Conservation (phyloP, 1,140 invertebrate genomes). For the Steinernema khuongi region DNA sequence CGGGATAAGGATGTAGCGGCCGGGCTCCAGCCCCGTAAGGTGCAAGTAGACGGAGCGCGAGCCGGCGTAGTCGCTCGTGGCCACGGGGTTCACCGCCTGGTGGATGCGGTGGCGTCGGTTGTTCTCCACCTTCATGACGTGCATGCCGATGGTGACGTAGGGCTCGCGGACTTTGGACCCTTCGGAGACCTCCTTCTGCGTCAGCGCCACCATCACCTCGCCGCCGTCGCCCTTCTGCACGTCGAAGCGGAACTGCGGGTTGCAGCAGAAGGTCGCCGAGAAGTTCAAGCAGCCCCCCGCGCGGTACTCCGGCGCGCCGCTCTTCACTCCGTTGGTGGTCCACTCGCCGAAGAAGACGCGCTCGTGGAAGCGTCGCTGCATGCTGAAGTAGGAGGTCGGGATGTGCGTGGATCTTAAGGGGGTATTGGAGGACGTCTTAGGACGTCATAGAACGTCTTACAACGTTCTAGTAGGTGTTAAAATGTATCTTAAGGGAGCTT, state of each 20-base stretch:
- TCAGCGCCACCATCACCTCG: constrained; percentile 54
- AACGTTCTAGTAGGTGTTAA: constrained; percentile 10
- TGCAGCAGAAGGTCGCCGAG: constrained; percentile 52
- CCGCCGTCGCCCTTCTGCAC: constrained; percentile 26
- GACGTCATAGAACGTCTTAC: not conserved
- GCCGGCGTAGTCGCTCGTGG: constrained; percentile 47
- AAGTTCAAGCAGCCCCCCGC: constrained; percentile 55
- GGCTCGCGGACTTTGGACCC: constrained; percentile 37
- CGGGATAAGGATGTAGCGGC: constrained; percentile 50
- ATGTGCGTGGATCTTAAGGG: not conserved
- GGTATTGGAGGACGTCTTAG: constrained; percentile 14
- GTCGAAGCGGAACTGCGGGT: constrained; percentile 51
- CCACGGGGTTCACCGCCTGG: constrained; percentile 48
- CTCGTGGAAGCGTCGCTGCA: constrained; percentile 16
- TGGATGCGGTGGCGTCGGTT: constrained; percentile 52
- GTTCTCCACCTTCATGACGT: constrained; percentile 54
- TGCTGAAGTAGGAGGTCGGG: constrained; percentile 29
- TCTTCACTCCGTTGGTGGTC: constrained; percentile 55
- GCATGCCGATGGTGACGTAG: constrained; percentile 56
- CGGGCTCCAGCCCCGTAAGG: constrained; percentile 35
- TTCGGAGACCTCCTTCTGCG: constrained; percentile 42
- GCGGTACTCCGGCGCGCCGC: constrained; percentile 51
- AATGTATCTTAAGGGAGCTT: constrained; percentile 19
- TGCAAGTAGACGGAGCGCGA: constrained; percentile 47
- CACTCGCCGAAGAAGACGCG: constrained; percentile 49